These are phyloP conservation scores for Colostygia pectinataria DNA, from an alignment of 2,888 invertebrate species.

Conservation along the genomic window DNA sequence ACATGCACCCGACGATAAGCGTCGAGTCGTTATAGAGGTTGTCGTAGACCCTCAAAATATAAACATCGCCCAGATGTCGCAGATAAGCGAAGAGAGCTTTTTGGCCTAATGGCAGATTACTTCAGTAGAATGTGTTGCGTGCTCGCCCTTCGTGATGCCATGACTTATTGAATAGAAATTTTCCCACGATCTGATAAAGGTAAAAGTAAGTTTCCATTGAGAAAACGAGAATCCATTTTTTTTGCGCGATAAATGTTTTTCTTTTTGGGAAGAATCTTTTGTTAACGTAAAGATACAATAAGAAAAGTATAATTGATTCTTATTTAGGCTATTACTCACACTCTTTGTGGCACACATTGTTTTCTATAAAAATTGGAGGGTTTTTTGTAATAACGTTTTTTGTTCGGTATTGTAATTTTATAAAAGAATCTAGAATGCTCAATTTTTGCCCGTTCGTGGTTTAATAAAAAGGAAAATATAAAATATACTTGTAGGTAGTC, in stretches of 20 bases:
- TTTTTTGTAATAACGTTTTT: no score
- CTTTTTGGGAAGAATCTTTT: conserved; percentile 20
- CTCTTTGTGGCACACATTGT: background rate
- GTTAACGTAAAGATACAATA: conserved; percentile 34
- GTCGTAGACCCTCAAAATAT: conserved; percentile 78
- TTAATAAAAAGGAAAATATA: no score
- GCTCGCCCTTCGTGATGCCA: conserved; percentile 47
- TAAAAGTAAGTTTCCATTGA: conserved; percentile 34
- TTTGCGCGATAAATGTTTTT: conserved; percentile 24
- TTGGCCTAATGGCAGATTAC: conserved; percentile 79
- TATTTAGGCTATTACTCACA: conserved; percentile 2
- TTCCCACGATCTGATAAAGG: conserved; percentile 51
- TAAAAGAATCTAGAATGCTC: no score
- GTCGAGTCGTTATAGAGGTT: conserved; percentile 77
- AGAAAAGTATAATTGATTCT: conserved; percentile 25
- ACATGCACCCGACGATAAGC: conserved; percentile 74
- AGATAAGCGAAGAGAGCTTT: conserved; percentile 77
- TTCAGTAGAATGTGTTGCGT: conserved; percentile 62
- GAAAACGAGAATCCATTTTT: conserved; percentile 27
- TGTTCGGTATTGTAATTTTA: no score
- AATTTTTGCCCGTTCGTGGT: no score
- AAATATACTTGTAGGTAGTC: no score
- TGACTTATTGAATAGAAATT: conserved; percentile 65
- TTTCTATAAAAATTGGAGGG: background rate
- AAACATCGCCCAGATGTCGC: conserved; percentile 80